Percentiles rank a stretch among this genome's conserved stretches.
phyloP scores from a whole-genome alignment of 2,888 invertebrate species.

The Rhopalosiphum nymphaeae region DNA sequence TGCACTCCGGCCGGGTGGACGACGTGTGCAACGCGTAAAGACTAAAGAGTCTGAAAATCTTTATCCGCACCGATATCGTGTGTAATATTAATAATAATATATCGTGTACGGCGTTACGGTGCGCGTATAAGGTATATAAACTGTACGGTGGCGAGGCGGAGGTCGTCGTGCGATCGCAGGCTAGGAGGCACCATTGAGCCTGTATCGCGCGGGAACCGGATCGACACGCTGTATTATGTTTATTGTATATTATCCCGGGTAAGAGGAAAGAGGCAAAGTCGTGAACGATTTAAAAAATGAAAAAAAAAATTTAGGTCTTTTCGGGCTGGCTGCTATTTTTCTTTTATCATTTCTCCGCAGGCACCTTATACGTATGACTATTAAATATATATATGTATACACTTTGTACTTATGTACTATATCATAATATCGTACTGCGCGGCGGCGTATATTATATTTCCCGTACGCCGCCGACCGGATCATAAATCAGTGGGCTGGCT shows the following conservation, averaged over 20 bases:
- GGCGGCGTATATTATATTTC: not conserved
- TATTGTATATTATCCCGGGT: not conserved
- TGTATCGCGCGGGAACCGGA: not conserved
- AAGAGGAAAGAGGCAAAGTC: not conserved
- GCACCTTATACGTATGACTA: not conserved
- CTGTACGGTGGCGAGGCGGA: not conserved
- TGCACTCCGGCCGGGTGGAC: not conserved
- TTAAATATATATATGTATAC: not conserved
- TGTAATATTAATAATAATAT: not conserved
- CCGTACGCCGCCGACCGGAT: constrained; percentile 20
- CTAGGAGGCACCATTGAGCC: not conserved
- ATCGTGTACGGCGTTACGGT: no score
- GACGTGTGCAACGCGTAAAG: not conserved
- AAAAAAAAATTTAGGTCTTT: not conserved
- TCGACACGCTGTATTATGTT: not conserved
- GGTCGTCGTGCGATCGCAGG: not conserved
- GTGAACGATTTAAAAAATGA: not conserved
- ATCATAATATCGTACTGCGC: not conserved
- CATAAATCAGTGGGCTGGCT: constrained; percentile 32
- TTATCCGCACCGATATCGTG: not conserved
- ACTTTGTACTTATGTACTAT: not conserved
- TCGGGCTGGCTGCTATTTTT: not conserved
- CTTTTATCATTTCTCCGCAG: not conserved
- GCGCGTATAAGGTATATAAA: no score
- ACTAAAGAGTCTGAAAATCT: not conserved